phyloP scores from a whole-genome alignment of 2,888 invertebrate species.

The Griposia aprilina region DNA sequence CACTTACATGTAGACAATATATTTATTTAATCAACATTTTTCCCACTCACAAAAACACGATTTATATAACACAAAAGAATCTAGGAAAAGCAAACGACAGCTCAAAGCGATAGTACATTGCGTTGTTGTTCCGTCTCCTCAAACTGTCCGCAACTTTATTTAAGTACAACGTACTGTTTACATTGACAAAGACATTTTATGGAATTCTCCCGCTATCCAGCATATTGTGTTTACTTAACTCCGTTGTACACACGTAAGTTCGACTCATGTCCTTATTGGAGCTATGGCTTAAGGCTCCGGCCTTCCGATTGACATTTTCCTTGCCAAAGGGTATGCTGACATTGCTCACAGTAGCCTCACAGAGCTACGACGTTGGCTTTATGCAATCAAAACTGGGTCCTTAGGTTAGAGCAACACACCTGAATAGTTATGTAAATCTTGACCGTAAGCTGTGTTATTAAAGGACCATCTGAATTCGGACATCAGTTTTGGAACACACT shows the following conservation, averaged over 20 bases:
- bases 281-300: slow-evolving; percentile 38
- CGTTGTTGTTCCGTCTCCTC: slow-evolving; percentile 27
- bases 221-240: slow-evolving; percentile 61
- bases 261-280: slow-evolving; percentile 55
- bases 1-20: neutral
- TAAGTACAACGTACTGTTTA: slow-evolving; percentile 58
- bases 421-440: slow-evolving; percentile 25
- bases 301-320: slow-evolving; percentile 50
- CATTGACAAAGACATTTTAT: slow-evolving; percentile 53
- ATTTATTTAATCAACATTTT: slow-evolving; percentile 6
- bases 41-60: slow-evolving; percentile 9
- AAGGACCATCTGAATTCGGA: slow-evolving; percentile 1
- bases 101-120: slow-evolving; percentile 47
- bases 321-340: slow-evolving; percentile 47
- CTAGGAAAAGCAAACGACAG: slow-evolving; percentile 47
- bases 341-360: slow-evolving; percentile 15
- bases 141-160: slow-evolving; percentile 58
- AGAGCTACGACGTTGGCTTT: slow-evolving; percentile 21
- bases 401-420: slow-evolving; percentile 17
- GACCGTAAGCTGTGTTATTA: neutral
- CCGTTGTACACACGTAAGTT: slow-evolving; percentile 43
- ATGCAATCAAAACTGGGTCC: slow-evolving; percentile 48
- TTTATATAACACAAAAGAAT: slow-evolving; percentile 41
- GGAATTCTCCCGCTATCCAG: slow-evolving; percentile 50
- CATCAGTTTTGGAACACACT: neutral